Evolutionary conservation across 2,888 invertebrate species (phyloP), one percentile per base, ranked within the genome.

Genomic region (Herminia tarsipennalis): DNA sequence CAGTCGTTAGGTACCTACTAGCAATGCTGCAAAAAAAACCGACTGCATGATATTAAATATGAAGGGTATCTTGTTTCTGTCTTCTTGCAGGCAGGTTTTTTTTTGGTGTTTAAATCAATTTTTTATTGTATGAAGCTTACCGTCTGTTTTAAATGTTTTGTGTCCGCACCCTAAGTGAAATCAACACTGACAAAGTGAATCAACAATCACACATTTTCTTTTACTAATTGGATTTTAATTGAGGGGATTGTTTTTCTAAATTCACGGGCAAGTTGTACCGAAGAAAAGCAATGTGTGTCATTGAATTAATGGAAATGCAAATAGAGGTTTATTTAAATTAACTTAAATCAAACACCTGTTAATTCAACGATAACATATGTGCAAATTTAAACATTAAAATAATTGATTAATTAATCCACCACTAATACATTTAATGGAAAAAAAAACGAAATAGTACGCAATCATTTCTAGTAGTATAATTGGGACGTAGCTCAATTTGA

Each of bases 401-500:
- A 36, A 49, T 54, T 34, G 30, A 25, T 10, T 21, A 44, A 33
- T 45, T n/a, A 45, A 47, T 47, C n/a, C n/a, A 4, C 27, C 18
- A 39, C 40, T 44, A 38, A 51, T 47, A n/a, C 51, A 58, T 49
- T 56, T 33, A 36, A 45, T 42, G 6, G 38, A 56, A 52, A 48
- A 22, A 52, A 46, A 38, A 52, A 47, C 13, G 32, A 72, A 75
- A 73, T 73, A 56, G 63, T 65, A 57, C 54, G 68, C 64, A 60
- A 69, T 73, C 58, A 69, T 76, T 70, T 76, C 73, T n/a, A 78
- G 75, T 76, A 68, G 73, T 78, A 73, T 73, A 55, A 67, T 75
- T 78, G 76, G 81, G 83, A 83, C 58, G 59, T 51, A 50, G 33
- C 82, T 83, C 80, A 84, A 78, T 56, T 64, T 53, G 46, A 50